Percentiles rank a stretch among this genome's conserved stretches.
phyloP scores from a whole-genome alignment of 2,797 vertebrate genomes.

The Petrocephalus sullivani region DNA sequence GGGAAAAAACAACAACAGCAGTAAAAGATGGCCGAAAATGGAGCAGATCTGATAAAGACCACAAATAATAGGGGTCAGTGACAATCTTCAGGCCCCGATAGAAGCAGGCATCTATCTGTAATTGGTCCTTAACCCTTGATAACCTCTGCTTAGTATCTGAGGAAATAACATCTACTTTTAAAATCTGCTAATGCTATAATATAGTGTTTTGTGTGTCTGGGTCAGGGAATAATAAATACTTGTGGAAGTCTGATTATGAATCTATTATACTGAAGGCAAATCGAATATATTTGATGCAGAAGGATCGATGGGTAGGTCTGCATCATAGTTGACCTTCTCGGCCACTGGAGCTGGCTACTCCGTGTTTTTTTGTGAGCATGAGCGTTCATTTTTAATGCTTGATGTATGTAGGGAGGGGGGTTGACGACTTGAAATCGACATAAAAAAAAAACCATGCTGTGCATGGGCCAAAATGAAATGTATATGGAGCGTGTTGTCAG shows the following conservation, averaged over 20 bases:
- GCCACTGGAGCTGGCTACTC: neutral
- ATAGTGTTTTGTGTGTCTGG: neutral
- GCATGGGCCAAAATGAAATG: neutral
- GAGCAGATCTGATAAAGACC: slow-evolving; percentile 30
- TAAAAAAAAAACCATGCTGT: neutral
- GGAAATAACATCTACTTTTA: neutral
- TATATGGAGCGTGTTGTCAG: neutral
- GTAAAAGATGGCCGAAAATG: slow-evolving; percentile 6
- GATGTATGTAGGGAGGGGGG: neutral
- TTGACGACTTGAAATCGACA: neutral
- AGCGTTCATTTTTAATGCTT: neutral
- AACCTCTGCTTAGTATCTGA: neutral
- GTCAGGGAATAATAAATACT: neutral
- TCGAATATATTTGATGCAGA: neutral
- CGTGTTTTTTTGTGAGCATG: neutral
- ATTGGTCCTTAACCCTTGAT: neutral
- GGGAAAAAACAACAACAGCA: neutral
- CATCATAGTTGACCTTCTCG: neutral
- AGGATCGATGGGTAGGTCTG: neutral
- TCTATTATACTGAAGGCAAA: neutral
- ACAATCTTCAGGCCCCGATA: neutral
- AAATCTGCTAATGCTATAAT: neutral
- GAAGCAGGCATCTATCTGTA: neutral
- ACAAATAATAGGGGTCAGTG: slow-evolving; percentile 26
- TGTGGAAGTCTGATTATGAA: neutral